Evolutionary conservation across 2,888 invertebrate genomes (phyloP), one percentile per base, ranked within the genome.

Genomic region (Melanargia galathea): DNA sequence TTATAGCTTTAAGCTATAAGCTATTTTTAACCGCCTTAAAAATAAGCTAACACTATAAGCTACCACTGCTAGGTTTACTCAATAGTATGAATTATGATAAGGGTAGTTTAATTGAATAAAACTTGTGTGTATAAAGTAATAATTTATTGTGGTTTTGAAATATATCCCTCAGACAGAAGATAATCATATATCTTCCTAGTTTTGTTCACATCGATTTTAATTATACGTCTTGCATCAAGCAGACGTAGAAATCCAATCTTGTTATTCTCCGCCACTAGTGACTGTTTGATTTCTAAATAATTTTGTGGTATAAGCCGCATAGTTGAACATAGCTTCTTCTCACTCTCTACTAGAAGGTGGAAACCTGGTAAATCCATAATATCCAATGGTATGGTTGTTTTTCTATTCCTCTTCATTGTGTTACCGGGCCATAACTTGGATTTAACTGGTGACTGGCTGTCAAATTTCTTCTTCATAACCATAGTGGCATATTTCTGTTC

Each of bases 121-220:
- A 56, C 64, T 64, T 33, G 45, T 58, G 11, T 40, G n/a, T 18
- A 54, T 69, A 10, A 33, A 33, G 43, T 57, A 55, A 40, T n/a
- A n/a, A n/a, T n/a, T n/a, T n/a, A 66, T 74, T 84, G 65, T 18
- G 93, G 92, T 81, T 94, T 94, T 80, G 89, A 92, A 69, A 96
- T 93, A 79, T 94, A 95, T 33, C 96, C 96, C 79, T 95, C 93
- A 73, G 93, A 88, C 62, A 95, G 85, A 30, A 97, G 89, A 82
- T 95, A 94, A 88, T 96, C 95, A 88, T 95, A 96, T 75, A 98
- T 94, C 83, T 96, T 96, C 68, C 97, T 93, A 0, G 98, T 98
- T 83, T 96, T 96, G 83, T 97, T 97, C 2, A 98, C 98, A 90
- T 98, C 98, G 72, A 98, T 98, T 86, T 97, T 98, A 43, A 98